Evolutionary conservation across 2,888 invertebrate species (phyloP).

Genomic region (Meta bourneti): DNA sequence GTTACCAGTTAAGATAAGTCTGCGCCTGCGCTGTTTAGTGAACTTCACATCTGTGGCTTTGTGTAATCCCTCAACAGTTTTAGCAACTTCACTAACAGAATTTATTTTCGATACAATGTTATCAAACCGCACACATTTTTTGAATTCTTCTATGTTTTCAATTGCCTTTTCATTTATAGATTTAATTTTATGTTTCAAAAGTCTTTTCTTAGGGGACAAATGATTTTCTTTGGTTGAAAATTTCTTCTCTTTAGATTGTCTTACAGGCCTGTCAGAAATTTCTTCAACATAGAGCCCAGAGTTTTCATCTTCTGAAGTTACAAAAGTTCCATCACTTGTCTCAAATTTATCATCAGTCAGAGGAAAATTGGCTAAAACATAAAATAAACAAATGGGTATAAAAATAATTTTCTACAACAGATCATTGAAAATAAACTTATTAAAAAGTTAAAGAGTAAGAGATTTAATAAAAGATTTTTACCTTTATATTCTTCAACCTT

Average conservation of each 20-base stretch:
- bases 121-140: constrained; percentile 60
- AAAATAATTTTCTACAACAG: too few species aligned
- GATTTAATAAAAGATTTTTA: not conserved
- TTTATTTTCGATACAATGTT: constrained; percentile 56
- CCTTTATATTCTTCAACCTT: constrained; percentile 69
- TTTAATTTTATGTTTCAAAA: constrained; percentile 49
- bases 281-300: constrained; percentile 27
- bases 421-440: not conserved
- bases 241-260: not conserved
- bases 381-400: not conserved
- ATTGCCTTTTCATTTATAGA: constrained; percentile 20
- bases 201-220: not conserved
- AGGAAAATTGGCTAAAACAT: constrained; percentile 11
- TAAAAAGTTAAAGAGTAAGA: too few species aligned
- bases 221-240: constrained; percentile 42
- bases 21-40: constrained; percentile 12
- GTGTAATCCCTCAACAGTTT: not conserved
- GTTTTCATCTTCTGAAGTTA: constrained; percentile 28
- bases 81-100: constrained; percentile 5
- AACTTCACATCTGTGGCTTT: not conserved
- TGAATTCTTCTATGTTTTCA: constrained; percentile 44
- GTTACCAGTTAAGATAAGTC: constrained; percentile 26
- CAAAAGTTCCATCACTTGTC: not conserved
- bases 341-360: not conserved
- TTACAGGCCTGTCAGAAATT: not conserved